Evolutionary conservation across 2,113 vertebrate species (phyloP).

Genomic region (Ariopsis seemanni): DNA sequence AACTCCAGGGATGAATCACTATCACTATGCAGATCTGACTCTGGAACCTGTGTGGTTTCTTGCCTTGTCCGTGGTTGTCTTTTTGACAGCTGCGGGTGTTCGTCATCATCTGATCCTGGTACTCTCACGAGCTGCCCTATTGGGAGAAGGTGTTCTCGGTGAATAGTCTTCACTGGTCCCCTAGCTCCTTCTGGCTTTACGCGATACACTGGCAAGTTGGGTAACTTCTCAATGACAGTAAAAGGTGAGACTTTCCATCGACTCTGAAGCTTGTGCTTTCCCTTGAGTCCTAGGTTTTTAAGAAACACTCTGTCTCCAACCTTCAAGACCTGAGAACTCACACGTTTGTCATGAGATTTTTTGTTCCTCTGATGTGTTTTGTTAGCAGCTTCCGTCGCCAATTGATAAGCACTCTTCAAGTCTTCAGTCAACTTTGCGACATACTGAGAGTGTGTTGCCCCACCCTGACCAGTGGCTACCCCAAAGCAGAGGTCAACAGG

Average conservation of each 20-base stretch:
- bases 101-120: neutral
- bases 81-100: neutral
- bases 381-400: neutral
- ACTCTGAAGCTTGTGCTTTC: constrained; percentile 4
- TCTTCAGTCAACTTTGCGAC: neutral
- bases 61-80: neutral
- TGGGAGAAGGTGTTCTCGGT: neutral
- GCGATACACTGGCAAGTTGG: neutral
- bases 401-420: neutral
- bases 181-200: neutral
- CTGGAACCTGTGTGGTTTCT: neutral
- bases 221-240: neutral
- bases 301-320: too few relatives aligned
- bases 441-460: neutral
- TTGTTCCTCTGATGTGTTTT: constrained; percentile 20
- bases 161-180: neutral
- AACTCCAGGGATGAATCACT: too few relatives aligned
- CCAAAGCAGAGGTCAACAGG: neutral
- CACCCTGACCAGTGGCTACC: neutral
- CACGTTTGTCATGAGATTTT: neutral
- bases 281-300: neutral
- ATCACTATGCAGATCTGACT: too few relatives aligned
- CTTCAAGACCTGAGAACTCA: neutral
- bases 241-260: neutral
- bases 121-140: constrained; percentile 6